Evolutionary conservation across 2,113 vertebrate genomes (phyloP).

Genomic region (Cyanoderma ruficeps): DNA sequence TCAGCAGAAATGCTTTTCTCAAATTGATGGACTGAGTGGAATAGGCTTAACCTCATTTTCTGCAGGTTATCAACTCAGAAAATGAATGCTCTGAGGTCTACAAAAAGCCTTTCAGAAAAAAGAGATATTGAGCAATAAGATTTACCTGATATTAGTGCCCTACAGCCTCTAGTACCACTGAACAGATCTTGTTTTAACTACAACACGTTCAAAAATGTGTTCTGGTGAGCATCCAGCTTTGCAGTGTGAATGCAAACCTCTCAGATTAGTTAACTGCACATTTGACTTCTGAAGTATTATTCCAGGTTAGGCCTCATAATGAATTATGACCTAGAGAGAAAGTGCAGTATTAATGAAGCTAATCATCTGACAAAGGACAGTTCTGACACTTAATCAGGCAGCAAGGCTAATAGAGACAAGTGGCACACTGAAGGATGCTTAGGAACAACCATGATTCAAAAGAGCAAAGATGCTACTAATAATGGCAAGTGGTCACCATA

Average conservation of each 20-base stretch:
- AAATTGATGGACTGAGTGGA: not conserved
- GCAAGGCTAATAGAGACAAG: conserved; percentile 38
- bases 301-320: not conserved
- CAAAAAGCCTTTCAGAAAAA: not conserved
- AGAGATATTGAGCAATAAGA: not conserved
- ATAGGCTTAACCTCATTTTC: not conserved
- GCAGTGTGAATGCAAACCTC: not conserved
- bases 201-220: not conserved
- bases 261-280: not conserved
- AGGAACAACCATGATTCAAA: conserved; percentile 25
- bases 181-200: not conserved
- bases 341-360: conserved; percentile 3
- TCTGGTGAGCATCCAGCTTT: not conserved
- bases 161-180: not conserved
- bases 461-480: conserved; percentile 13
- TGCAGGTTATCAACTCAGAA: not conserved
- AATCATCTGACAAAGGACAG: conserved; percentile 41
- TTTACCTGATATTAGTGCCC: not conserved
- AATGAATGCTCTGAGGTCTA: not conserved
- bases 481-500: conserved; percentile 23
- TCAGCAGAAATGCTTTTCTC: not conserved
- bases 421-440: conserved; percentile 22
- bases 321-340: conserved; percentile 33
- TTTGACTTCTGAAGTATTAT: not conserved
- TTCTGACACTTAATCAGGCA: conserved; percentile 58